Evolutionary conservation across 1,140 invertebrate species (phyloP), one percentile per base, ranked within the genome.

Genomic region (Rhyzopertha dominica): DNA sequence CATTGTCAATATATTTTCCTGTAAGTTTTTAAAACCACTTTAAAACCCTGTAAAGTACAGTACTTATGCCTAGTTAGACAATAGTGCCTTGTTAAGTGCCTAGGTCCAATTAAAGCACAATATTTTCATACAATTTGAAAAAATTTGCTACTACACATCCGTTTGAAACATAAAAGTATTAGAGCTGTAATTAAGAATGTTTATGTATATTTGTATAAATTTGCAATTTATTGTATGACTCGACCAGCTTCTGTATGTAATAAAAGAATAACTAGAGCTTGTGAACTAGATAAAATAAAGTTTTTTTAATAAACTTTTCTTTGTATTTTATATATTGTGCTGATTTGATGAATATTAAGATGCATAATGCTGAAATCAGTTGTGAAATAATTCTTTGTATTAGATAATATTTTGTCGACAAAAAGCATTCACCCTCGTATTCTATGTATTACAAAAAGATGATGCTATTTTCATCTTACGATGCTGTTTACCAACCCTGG

Each of bases 201-300:
- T 37, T 49, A 40, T 49, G 43, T 16, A 49, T 49, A n/a, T 49
- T 49, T 49, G 47, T 49, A 49, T 37, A 49, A 49, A 49, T 42
- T 43, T 43, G 26, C 32, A 30, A 43, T 30, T 36, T 37, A 37
- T n/a, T n/a, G n/a, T n/a, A n/a, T n/a, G n/a, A n/a, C n/a, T n/a
- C 31, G 38, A 36, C 13, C 31, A 37, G 47, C 47, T 49, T 48
- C 35, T 49, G 40, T n/a, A n/a, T n/a, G n/a, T 49, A 49, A 49
- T 49, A 37, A 42, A 41, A 42, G 28, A 36, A 22, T 43, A 36
- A 40, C 43, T 34, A 49, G 39, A 49, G 47, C 47, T 49, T 49
- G 28, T 37, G 26, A 39, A 26, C 34, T 16, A 31, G 25, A 43
- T 32, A 13, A 20, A 43, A 49, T 42, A 49, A 43, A 49, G 14